These are phyloP conservation scores for Colossoma macropomum DNA, from an alignment of 2,113 vertebrate genomes.

Conservation along the genomic window DNA sequence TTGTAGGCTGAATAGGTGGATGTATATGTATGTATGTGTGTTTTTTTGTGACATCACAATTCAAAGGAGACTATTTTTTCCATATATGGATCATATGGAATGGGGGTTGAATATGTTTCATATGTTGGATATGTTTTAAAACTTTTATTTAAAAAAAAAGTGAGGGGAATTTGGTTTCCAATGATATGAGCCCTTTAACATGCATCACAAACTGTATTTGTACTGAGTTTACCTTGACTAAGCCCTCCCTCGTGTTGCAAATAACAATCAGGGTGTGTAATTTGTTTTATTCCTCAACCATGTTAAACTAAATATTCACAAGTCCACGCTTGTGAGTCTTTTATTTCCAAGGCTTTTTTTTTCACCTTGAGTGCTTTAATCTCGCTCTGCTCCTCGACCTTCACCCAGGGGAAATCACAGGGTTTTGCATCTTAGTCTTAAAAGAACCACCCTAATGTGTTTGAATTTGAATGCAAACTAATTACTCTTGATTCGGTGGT, in stretches of 20 bases:
- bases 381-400: conserved; percentile 5
- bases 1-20: too few species aligned
- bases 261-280: conserved; percentile 11
- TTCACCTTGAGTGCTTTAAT: conserved; percentile 57
- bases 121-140: too few species aligned
- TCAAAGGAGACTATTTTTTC: too few species aligned
- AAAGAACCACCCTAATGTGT: conserved; percentile 48
- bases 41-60: too few species aligned
- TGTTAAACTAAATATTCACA: conserved; percentile 35
- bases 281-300: conserved; percentile 28
- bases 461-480: conserved; percentile 52
- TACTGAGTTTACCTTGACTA: background rate
- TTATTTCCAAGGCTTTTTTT: conserved; percentile 9
- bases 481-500: conserved; percentile 51
- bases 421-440: conserved; percentile 47
- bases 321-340: background rate
- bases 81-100: too few species aligned
- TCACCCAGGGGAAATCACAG: conserved; percentile 55
- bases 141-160: too few species aligned
- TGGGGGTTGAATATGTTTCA: too few species aligned
- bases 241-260: conserved; percentile 3
- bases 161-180: background rate
- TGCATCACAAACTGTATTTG: conserved; percentile 10
- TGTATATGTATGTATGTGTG: too few species aligned
- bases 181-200: background rate